phyloP scores from a whole-genome alignment of 2,113 vertebrate species.

The Dasyornis broadbenti region DNA sequence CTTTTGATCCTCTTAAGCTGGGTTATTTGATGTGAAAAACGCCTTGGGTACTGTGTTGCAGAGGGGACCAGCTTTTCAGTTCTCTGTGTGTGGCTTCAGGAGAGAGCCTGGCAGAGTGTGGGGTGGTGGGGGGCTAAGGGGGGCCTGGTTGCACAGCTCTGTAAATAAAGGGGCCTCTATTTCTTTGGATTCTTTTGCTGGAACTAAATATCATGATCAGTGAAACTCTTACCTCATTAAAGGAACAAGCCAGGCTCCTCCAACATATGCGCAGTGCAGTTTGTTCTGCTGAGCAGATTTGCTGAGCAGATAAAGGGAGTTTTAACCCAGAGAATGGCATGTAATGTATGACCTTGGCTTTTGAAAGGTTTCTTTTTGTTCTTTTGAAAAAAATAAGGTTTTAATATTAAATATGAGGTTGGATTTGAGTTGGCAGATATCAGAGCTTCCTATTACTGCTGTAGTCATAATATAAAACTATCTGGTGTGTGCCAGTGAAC shows the following conservation, averaged over 20 bases:
- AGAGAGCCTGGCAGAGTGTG: background rate
- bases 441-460: slow-evolving; percentile 22
- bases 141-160: background rate
- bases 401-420: slow-evolving; percentile 36
- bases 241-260: slow-evolving; percentile 9
- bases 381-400: slow-evolving; percentile 27
- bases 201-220: slow-evolving; percentile 49
- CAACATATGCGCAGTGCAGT: background rate
- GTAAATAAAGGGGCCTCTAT: slow-evolving; percentile 59
- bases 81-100: slow-evolving; percentile 54
- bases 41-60: background rate
- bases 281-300: slow-evolving; percentile 24
- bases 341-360: slow-evolving; percentile 21
- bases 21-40: slow-evolving; percentile 58
- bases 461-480: slow-evolving; percentile 38
- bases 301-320: slow-evolving; percentile 13
- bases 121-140: background rate
- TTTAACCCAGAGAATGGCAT: slow-evolving; percentile 20
- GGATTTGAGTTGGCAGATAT: slow-evolving; percentile 50
- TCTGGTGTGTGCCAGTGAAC: slow-evolving; percentile 10
- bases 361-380: slow-evolving; percentile 44
- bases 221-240: slow-evolving; percentile 53
- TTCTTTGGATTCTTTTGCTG: slow-evolving; percentile 55
- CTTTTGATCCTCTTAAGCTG: slow-evolving; percentile 63
- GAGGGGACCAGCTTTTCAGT: slow-evolving; percentile 47